These are phyloP conservation scores for Strongylocentrotus purpuratus DNA, from an alignment of 35 echinoderm and acorn worm genomes.

Conservation along the genomic window DNA sequence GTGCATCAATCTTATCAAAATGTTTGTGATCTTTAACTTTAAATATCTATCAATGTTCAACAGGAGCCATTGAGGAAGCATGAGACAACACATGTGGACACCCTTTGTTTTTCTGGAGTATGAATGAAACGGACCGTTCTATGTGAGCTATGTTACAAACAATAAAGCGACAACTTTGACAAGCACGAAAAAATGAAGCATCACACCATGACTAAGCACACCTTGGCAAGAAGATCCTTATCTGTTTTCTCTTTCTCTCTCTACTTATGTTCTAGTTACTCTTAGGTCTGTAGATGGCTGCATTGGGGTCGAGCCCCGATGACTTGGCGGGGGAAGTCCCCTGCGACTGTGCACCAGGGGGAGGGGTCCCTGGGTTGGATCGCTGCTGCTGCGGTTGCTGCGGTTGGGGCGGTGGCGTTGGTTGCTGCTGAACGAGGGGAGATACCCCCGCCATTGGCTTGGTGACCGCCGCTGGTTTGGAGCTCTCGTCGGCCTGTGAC, in stretches of 20 bases:
- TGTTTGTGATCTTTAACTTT: too few species aligned
- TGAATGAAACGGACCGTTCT: background rate
- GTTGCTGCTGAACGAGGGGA: constrained; percentile 48
- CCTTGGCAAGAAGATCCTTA: background rate
- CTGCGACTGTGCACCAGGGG: constrained; percentile 50
- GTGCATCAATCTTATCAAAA: too few species aligned
- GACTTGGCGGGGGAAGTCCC: constrained; percentile 51
- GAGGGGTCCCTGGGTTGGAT: constrained; percentile 53
- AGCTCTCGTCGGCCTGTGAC: background rate
- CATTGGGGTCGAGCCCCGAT: constrained; percentile 89
- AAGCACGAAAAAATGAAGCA: background rate
- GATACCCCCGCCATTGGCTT: constrained; percentile 35
- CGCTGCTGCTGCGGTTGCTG: constrained; percentile 35
- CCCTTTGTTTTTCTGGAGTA: background rate
- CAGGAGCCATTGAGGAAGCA: background rate
- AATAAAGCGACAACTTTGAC: background rate
- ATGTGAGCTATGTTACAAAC: constrained; percentile 4
- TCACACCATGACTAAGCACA: background rate
- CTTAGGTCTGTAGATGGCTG: constrained; percentile 91
- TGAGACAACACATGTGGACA: background rate
- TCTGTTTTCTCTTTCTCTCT: background rate
- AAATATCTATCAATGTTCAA: too few species aligned
- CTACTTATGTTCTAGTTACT: constrained; percentile 66
- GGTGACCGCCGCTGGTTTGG: background rate
- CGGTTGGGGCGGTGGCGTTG: constrained; percentile 20